Conservation (phyloP, 2,113 vertebrate genomes). For the Chlamydotis undulata region DNA sequence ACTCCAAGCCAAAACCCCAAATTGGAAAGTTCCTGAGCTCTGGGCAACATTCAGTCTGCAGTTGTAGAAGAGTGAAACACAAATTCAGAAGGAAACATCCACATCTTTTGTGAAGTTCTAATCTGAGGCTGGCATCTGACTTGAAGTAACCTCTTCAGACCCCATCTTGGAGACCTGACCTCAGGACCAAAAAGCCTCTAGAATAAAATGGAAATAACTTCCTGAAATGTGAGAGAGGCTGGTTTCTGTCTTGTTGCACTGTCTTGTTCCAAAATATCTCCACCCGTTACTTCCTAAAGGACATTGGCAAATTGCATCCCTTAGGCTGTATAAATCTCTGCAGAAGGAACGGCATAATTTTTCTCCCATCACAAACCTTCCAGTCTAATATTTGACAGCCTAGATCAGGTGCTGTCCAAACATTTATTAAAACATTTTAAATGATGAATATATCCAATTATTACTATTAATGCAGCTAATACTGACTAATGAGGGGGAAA, state of each 20-base stretch:
- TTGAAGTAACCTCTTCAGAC: background rate
- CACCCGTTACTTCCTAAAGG: constrained; percentile 43
- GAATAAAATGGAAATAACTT: background rate
- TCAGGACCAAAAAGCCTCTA: background rate
- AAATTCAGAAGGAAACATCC: background rate
- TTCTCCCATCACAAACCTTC: constrained; percentile 79
- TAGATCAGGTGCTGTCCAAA: constrained; percentile 86
- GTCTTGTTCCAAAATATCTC: constrained; percentile 6
- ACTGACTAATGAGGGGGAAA: constrained; percentile 88
- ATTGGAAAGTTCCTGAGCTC: constrained; percentile 11
- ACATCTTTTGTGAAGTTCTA: background rate
- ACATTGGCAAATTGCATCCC: constrained; percentile 53
- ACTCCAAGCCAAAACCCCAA: constrained; percentile 24
- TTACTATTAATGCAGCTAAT: constrained; percentile 90
- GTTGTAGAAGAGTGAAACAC: background rate
- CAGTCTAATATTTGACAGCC: constrained; percentile 80
- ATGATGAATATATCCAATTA: constrained; percentile 91
- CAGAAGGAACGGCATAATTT: constrained; percentile 71
- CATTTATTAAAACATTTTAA: constrained; percentile 91
- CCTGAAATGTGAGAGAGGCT: background rate
- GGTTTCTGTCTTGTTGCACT: background rate
- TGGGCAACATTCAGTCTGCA: background rate
- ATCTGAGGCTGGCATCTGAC: background rate
- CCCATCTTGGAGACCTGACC: background rate
- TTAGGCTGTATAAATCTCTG: constrained; percentile 76